Base-by-base conservation (phyloP, 2,113 vertebrate genomes). In the Gadus chalcogrammus region DNA sequence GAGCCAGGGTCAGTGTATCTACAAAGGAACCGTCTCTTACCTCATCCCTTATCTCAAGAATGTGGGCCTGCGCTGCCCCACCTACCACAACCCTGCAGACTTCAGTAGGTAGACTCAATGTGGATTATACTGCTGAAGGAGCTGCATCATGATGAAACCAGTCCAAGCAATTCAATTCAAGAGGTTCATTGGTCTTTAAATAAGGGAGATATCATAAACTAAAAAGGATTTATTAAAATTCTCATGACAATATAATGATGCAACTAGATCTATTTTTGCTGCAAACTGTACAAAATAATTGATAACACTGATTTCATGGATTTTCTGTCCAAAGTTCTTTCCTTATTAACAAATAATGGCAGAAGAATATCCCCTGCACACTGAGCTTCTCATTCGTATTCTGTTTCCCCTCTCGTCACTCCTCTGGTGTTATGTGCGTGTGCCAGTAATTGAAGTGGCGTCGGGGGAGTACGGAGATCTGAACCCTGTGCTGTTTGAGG, bases 1-100 rank as follows among this genome's bases (percentile, higher is more conserved):
- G 85, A 99, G 97, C 87, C 96, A 99, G 85, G 97, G 97, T 53
- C 96, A 98, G 80, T 99, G 97, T 71, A 98, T 99, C 90, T 99
- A 97, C 92, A 97, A 97, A 82, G 97, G 97, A 1, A 67, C 93
- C 0, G 95, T 97, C 28, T 93, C 94, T 66, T 92, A 94, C 87
- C 95, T 99, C 87, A 95, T 99, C 74, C 96, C 97, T 42, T 99
- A 98, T 65, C 88, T 99, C 87, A 98, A 98, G 91, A 93, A 93
- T n/a, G 92, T 97, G 0, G 95, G 96, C 76, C 89, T 99, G 2
- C 93, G 96, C 77, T 99, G 97, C 68, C 97, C 97, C 16, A 98
- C 96, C 0, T 99, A 99, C 85, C 97, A 99, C 91, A 99, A 99
- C 85, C 97, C 97, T 0, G 97, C 97, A 2, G 95, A 99, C 88